Evolutionary conservation across 2,797 vertebrate genomes (phyloP).

Genomic region (Darevskia mixta): DNA sequence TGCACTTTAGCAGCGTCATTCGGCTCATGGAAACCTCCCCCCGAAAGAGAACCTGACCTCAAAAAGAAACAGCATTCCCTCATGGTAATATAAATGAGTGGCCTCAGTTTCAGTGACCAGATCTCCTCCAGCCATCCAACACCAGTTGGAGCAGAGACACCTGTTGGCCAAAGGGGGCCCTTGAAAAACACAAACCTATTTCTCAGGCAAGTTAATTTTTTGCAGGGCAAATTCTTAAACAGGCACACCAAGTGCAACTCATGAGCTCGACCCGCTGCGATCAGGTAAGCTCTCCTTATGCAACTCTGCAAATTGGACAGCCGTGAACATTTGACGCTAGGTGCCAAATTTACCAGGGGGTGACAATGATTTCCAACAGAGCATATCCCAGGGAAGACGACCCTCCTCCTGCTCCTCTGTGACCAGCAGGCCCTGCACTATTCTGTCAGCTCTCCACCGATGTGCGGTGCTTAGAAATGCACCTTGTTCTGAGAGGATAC

Average conservation of each 20-base stretch:
- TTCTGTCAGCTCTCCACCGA: rapidly evolving
- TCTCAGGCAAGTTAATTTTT: not conserved
- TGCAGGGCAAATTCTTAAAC: rapidly evolving
- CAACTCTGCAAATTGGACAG: not conserved
- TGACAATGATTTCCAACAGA: rapidly evolving
- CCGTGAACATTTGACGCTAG: rapidly evolving
- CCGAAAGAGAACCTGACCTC: not conserved
- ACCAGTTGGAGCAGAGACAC: rapidly evolving
- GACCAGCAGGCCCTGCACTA: rapidly evolving
- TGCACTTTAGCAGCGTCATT: not conserved
- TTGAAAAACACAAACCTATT: not conserved
- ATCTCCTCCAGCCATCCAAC: not conserved
- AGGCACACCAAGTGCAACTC: rapidly evolving
- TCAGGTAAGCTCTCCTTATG: rapidly evolving
- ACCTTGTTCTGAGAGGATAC: rapidly evolving
- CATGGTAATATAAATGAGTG: not conserved
- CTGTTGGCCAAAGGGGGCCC: not conserved
- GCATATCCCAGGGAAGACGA: rapidly evolving
- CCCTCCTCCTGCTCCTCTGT: rapidly evolving
- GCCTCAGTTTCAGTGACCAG: not conserved
- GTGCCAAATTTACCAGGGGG: not conserved
- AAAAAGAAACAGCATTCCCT: too few species aligned
- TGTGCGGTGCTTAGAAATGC: rapidly evolving
- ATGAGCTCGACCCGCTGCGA: not conserved
- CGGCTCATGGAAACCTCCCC: not conserved